These are phyloP conservation scores for Thalassoma bifasciatum DNA, from an alignment of 2,113 vertebrate genomes.

Conservation along the genomic window DNA sequence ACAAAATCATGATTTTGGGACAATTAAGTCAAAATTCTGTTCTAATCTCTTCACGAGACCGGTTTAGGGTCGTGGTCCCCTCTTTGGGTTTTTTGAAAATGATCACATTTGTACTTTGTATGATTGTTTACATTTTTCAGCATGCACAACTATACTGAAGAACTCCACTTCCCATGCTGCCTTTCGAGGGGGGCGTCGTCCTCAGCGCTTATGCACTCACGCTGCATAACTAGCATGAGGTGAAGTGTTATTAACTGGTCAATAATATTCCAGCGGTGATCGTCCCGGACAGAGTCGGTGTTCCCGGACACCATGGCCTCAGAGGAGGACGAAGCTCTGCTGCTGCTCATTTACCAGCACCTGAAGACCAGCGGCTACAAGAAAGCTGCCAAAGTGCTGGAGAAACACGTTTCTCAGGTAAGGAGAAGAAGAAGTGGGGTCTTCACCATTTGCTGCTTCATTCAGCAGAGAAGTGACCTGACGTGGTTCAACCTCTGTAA, in stretches of 20 bases:
- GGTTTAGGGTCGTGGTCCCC: too few relatives aligned
- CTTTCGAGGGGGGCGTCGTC: constrained; percentile 61
- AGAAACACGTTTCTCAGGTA: constrained; percentile 72
- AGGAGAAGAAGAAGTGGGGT: constrained; percentile 29
- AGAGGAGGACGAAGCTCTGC: constrained; percentile 61
- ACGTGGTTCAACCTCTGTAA: not conserved
- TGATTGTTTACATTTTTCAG: too few relatives aligned
- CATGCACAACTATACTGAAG: not conserved
- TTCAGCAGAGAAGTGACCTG: fast-evolving
- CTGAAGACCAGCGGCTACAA: constrained; percentile 68
- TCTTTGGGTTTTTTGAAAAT: too few relatives aligned
- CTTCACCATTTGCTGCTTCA: not conserved
- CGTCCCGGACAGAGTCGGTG: not conserved
- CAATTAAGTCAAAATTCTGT: too few relatives aligned
- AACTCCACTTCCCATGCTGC: constrained; percentile 64
- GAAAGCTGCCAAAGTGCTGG: constrained; percentile 71
- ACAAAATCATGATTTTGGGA: too few relatives aligned
- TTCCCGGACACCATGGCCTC: constrained; percentile 52
- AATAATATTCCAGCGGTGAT: not conserved
- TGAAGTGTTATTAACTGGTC: constrained; percentile 35
- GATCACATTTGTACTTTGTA: too few relatives aligned
- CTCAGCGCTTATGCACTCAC: constrained; percentile 4
- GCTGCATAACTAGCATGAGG: constrained; percentile 33
- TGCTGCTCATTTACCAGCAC: constrained; percentile 73
- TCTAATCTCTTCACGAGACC: too few relatives aligned